These are phyloP conservation scores for Nymphalis io DNA, from an alignment of 1,140 invertebrate species.

Conservation along the genomic window DNA sequence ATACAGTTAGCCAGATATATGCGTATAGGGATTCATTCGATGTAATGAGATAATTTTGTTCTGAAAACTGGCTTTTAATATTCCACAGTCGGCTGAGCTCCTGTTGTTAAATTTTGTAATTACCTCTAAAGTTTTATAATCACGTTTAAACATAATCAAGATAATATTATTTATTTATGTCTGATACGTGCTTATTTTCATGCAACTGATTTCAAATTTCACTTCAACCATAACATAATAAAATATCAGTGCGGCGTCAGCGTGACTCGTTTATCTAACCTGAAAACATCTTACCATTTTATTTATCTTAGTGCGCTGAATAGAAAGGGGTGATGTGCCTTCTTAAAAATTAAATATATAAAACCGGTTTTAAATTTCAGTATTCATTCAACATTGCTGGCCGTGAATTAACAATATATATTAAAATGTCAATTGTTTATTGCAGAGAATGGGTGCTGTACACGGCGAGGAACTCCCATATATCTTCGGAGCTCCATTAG, in stretches of 20 bases:
- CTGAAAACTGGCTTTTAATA: constrained; percentile 22
- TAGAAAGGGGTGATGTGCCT: too few relatives aligned
- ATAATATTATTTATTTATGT: background rate
- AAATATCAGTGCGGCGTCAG: too few relatives aligned
- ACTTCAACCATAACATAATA: too few relatives aligned
- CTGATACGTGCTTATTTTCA: background rate
- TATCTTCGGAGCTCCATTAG: constrained; percentile 91
- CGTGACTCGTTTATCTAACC: too few relatives aligned
- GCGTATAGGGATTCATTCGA: constrained; percentile 26
- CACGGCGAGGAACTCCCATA: constrained; percentile 96
- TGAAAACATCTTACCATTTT: too few relatives aligned
- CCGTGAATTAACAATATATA: too few relatives aligned
- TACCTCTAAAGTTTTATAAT: constrained; percentile 22
- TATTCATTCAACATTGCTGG: too few relatives aligned
- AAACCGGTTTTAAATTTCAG: too few relatives aligned
- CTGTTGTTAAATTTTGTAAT: constrained; percentile 27
- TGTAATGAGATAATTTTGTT: constrained; percentile 32
- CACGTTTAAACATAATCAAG: background rate
- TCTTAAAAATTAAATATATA: too few relatives aligned
- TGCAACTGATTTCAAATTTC: background rate
- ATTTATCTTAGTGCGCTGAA: too few relatives aligned
- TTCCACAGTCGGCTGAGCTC: constrained; percentile 7
- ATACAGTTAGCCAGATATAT: constrained; percentile 13
- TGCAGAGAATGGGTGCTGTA: constrained; percentile 90
- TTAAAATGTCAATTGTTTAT: constrained; percentile 44